Percentiles rank a stretch among this genome's conserved stretches.
Evolutionary conservation across 2,113 vertebrate genomes (phyloP).

Genomic region (Gadus macrocephalus): DNA sequence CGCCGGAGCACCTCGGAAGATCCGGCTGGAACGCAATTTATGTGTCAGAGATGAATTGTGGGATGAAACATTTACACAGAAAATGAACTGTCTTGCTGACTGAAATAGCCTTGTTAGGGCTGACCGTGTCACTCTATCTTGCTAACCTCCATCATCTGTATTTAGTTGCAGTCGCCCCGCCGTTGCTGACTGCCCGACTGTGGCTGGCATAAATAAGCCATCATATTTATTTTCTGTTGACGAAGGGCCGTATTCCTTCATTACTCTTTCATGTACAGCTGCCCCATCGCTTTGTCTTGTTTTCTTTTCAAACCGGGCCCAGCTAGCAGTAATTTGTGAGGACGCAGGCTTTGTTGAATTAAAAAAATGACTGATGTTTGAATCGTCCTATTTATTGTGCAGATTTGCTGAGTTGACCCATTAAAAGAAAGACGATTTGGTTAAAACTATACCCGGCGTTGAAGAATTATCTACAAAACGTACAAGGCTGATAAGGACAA

Average conservation of each 20-base stretch:
- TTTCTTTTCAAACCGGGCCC: background rate
- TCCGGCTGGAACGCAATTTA: constrained; percentile 71
- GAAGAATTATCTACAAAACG: too few relatives aligned
- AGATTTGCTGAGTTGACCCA: too few relatives aligned
- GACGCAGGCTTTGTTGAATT: too few relatives aligned
- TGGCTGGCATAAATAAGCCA: constrained; percentile 23
- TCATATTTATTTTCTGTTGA: constrained; percentile 1
- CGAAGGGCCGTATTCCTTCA: too few relatives aligned
- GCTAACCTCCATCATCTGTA: constrained; percentile 45
- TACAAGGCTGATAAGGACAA: too few relatives aligned
- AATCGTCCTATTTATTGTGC: too few relatives aligned
- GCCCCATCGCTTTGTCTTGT: background rate
- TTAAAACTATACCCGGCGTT: too few relatives aligned
- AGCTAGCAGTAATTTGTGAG: too few relatives aligned
- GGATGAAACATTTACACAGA: constrained; percentile 68
- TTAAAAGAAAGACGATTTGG: too few relatives aligned
- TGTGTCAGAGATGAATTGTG: constrained; percentile 74
- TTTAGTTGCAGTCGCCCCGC: constrained; percentile 29
- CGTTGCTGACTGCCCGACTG: constrained; percentile 20
- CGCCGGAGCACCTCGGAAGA: constrained; percentile 62
- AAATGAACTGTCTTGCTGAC: constrained; percentile 66
- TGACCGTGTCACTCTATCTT: constrained; percentile 65
- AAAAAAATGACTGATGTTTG: too few relatives aligned
- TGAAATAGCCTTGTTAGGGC: constrained; percentile 63
- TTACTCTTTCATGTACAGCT: background rate